Base-by-base conservation (phyloP, 2,888 invertebrate genomes). In the Platynereis dumerilii region DNA sequence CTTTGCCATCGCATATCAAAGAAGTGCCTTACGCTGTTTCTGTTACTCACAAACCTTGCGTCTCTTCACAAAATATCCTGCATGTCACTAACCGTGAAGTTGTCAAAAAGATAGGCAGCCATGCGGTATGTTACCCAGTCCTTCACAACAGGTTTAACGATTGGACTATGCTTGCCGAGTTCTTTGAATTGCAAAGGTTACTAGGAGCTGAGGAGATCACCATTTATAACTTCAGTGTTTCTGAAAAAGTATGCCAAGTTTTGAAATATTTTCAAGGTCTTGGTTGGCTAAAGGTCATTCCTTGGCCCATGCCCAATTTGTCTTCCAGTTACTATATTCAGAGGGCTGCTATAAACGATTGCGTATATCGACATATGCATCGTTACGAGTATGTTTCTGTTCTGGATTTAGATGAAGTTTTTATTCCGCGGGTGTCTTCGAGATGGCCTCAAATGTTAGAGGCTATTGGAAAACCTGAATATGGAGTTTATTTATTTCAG, bases 321-420 rank as follows among this genome's bases (percentile, higher is more conserved):
- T 34, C 61, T 39, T 42, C 61, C 45, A 65, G 54, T 45, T 53
- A 60, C 12, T 67, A 24, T 28, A 45, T 54, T 45, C 71, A 71
- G 58, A 53, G 67, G 12, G 65, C 55, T 1, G 69, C 67, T 15
- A 57, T 71, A 20, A 71, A 71, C 53, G 71, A 71, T 57, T 71
- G 71, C 54, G 34, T 71, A 10, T 71, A 71, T 58, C 55, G 71
- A 12, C 54, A 63, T 29, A 59, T 52, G 17, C 63, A 65, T 34
- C 24, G 44, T 24, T 65, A 69, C 34, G 42, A 58, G 20, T 69
- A 66, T 44, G 65, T 71, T 2, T 44, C 64, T 1, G 58, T 71
- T 2, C 34, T 45, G 20, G 71, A 71, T 48, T 29, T 71, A 20
- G 71, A 71, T 48, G 71, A 71, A 58, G 29, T 71, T 5, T 45